phyloP scores from a whole-genome alignment of 2,797 vertebrate genomes.

The Coregonus ussuriensis region DNA sequence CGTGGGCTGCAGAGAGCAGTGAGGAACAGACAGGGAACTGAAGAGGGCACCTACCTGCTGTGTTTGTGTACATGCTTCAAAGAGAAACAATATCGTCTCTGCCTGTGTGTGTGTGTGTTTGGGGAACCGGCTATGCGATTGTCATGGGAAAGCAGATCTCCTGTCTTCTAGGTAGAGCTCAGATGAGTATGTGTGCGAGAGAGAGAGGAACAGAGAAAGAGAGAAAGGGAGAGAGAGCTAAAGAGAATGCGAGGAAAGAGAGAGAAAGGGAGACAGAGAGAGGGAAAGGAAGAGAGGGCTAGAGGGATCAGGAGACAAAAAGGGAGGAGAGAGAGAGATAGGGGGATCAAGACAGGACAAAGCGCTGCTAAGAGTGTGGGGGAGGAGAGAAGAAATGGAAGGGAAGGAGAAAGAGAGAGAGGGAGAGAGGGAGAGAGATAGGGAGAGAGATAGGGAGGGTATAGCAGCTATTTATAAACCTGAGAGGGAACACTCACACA shows the following conservation, averaged over 20 bases:
- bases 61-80: neutral
- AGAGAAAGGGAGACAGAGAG: neutral
- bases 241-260: no score
- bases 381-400: constrained; percentile 14
- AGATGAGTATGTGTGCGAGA: neutral
- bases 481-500: neutral
- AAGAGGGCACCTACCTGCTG: neutral
- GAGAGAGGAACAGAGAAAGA: neutral
- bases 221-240: neutral
- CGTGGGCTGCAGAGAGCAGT: neutral
- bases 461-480: constrained; percentile 9
- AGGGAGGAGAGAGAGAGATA: neutral
- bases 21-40: neutral
- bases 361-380: constrained; percentile 14
- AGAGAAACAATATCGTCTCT: constrained; percentile 5
- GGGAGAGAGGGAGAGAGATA: neutral
- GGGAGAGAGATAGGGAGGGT: neutral
- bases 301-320: neutral
- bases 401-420: neutral
- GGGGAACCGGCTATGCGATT: neutral
- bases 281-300: neutral
- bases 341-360: constrained; percentile 10
- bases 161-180: neutral
- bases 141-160: neutral
- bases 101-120: constrained; percentile 16